Base-by-base conservation (phyloP, 2,113 vertebrate species). In the Calidris pygmaea region DNA sequence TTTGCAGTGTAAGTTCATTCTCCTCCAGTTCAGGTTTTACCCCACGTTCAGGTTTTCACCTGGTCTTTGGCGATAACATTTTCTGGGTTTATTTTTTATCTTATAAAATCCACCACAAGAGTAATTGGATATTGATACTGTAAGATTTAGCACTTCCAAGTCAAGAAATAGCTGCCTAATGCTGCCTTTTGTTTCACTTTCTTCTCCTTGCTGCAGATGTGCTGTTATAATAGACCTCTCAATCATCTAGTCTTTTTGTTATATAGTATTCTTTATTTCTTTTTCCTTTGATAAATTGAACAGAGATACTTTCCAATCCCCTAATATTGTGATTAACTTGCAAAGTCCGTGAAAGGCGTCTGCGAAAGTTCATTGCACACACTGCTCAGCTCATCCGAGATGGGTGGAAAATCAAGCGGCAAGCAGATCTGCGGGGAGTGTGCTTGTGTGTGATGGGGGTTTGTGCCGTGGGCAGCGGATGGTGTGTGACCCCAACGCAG, bases 401-500 rank as follows among this genome's bases (percentile, higher is more conserved):
- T 56, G 62, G 11, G 45, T 60, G 30, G 48, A 92, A 50, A 58
- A 39, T 10, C 45, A 77, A 84, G 48, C 52, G 59, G 68, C 13
- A 65, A 32, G 37, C 29, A 71, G 65, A 39, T 82, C 45, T 78
- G 16, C 21, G 53, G 52, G 18, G 16, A 58, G 58, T 58, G 21
- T 4, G 1, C 62, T 6, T 73, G 19, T 60, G 78, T n/a, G 20
- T 71, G 68, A n/a, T 55, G 60, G 65, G 34, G 59, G n/a, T 71
- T 88, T 39, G 34, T 0, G 0, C 7, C 43, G 23, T 62, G 67
- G 39, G 6, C 11, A 6, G 34, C 12, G 85, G 62, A 39, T 50
- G 32, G n/a, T 52, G 50, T 4, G 52, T 9, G 52, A 53, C 52
- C 27, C 27, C 6, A 79, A 60, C 0, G 0, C 67, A 63, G 55